A percentile compares a stretch with the other conserved stretches of the same genome.
Conservation (phyloP, 2,113 vertebrate species). For the Grammomys dolichurus region DNA sequence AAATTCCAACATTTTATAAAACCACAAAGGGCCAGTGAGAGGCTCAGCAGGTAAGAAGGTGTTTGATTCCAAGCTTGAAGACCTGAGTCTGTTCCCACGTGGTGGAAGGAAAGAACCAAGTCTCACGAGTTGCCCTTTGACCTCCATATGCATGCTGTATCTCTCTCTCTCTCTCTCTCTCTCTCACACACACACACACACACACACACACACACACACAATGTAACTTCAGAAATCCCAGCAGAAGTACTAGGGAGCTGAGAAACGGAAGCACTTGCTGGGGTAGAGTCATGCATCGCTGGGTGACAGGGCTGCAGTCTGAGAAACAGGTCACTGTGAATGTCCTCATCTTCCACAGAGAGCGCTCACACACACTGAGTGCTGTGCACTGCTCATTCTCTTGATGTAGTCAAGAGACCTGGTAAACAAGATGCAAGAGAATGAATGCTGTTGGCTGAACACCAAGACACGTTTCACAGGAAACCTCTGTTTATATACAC, state of each 20-base stretch:
- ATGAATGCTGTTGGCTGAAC: background rate
- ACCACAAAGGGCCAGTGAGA: background rate
- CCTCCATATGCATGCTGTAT: background rate
- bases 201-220: background rate
- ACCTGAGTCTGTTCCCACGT: no score
- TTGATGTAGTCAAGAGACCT: background rate
- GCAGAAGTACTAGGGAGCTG: background rate
- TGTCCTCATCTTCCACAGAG: background rate
- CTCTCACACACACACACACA: background rate
- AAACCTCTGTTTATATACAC: background rate
- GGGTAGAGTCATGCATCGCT: background rate
- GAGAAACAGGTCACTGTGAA: background rate
- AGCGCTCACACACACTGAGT: background rate
- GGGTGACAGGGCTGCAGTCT: background rate
- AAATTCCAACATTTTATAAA: conserved; percentile 39
- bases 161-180: background rate
- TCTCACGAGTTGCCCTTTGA: background rate
- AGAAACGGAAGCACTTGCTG: background rate
- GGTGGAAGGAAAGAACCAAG: no score
- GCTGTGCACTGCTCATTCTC: background rate
- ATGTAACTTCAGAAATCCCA: background rate
- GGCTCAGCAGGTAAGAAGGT: background rate
- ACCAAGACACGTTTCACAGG: background rate
- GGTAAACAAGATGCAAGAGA: background rate
- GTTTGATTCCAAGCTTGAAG: background rate